Base-by-base conservation (phyloP, 2,888 invertebrate species). In the Cerastoderma edule region DNA sequence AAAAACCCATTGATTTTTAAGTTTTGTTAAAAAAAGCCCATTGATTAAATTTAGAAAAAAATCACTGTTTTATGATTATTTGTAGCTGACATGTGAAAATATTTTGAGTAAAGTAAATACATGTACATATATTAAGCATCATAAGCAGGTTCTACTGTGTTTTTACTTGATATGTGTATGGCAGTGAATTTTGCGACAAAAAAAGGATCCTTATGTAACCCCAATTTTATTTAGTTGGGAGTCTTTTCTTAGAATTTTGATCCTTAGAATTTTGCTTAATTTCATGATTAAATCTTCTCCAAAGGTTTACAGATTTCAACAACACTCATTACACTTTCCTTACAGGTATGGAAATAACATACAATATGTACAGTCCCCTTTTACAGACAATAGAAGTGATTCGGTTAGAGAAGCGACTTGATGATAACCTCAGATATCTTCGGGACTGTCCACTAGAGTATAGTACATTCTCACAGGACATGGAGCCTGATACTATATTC, bases 301-400 rank as follows among this genome's bases (percentile, higher is more conserved):
- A 13, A 50, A 50, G 6, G 6, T 6, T 16, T 6, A 50, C 10
- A 19, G 22, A n/a, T 50, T 19, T 16, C 22, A n/a, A n/a, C n/a
- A n/a, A n/a, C n/a, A n/a, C n/a, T n/a, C n/a, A n/a, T 16, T 19
- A 16, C 6, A n/a, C 10, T n/a, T 16, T 60, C n/a, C 87, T 87
- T 83, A 44, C 85, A 94, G 95, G 95, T 32, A 93, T 95, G 63
- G 96, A 96, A 93, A 94, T 96, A 85, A 92, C 94, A 83, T 99
- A 96, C 93, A 96, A 98, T 77, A 93, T 99, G 90, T 99, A 99
- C 90, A 98, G 98, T 93, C 99, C 99, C 19, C 95, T 96, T 0
- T 95, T 99, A 80, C 96, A 96, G 87, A 96, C 95, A 90, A 96
- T 99, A 44, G 97, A 98, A 93, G 97, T 99, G 1, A 93, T 99